Evolutionary conservation across 2,888 invertebrate species (phyloP).

Genomic region (Oxycera nigricornis): DNA sequence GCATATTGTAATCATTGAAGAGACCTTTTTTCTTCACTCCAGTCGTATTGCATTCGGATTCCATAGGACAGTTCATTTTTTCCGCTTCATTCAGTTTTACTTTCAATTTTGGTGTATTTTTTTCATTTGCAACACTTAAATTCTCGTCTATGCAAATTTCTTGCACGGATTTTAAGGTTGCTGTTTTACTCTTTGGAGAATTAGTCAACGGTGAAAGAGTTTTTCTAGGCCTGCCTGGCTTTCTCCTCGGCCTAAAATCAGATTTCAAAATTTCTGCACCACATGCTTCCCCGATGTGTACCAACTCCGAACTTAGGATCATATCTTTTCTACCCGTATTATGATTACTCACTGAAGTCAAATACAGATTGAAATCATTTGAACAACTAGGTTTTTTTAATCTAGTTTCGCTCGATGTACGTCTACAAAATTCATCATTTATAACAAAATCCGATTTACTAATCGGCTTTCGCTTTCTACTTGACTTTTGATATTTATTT

Average conservation of each 20-base stretch:
- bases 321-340: constrained; percentile 22
- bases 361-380: too few species aligned
- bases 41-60: neutral
- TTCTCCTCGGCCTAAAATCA: too few species aligned
- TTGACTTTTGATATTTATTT: constrained; percentile 7
- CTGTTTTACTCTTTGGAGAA: neutral
- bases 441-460: constrained; percentile 4
- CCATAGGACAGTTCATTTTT: neutral
- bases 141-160: too few species aligned
- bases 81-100: neutral
- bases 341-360: neutral
- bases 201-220: neutral
- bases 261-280: too few species aligned
- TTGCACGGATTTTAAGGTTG: neutral
- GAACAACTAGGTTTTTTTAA: neutral
- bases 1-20: constrained; percentile 48
- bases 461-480: constrained; percentile 1
- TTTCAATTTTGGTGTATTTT: too few species aligned
- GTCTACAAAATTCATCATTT: too few species aligned
- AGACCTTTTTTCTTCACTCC: neutral
- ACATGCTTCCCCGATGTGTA: too few species aligned
- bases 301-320: constrained; percentile 13
- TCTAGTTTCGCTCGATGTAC: neutral
- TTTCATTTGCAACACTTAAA: too few species aligned
- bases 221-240: neutral